These are phyloP conservation scores for Rhinolophus sinicus DNA, from an alignment of 2,113 vertebrate species.

Conservation along the genomic window DNA sequence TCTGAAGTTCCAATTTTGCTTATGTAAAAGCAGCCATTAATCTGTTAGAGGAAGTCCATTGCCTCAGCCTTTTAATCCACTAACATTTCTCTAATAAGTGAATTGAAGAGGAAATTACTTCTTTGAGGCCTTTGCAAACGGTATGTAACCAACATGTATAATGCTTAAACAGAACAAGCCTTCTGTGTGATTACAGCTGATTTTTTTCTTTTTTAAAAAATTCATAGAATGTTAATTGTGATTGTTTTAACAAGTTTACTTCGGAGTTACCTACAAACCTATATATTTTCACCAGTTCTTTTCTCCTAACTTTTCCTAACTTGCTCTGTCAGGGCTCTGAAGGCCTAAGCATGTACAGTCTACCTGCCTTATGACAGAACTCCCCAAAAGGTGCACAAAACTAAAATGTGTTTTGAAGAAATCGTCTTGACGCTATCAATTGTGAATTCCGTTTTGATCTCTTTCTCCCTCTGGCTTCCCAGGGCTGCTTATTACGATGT, in stretches of 20 bases:
- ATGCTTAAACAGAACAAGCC: neutral
- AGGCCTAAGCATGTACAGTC: neutral
- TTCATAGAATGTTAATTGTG: neutral
- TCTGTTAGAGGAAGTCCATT: neutral
- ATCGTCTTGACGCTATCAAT: neutral
- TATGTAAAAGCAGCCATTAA: neutral
- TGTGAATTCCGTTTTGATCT: neutral
- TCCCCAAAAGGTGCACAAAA: neutral
- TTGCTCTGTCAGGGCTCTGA: neutral
- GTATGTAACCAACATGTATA: neutral
- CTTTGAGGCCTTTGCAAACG: neutral
- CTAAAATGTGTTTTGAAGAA: conserved; percentile 15
- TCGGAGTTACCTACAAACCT: neutral
- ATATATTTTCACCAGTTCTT: neutral
- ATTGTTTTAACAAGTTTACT: neutral
- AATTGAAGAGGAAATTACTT: conserved; percentile 13
- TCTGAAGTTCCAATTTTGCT: neutral
- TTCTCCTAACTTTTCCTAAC: neutral
- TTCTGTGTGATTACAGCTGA: neutral
- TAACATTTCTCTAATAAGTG: neutral
- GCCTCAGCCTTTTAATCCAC: neutral
- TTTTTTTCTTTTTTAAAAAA: neutral
- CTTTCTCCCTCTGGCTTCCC: neutral
- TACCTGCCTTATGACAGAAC: neutral
- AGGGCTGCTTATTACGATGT: neutral